These are phyloP conservation scores for Hesperia comma DNA, from an alignment of 2,888 invertebrate species.

Conservation along the genomic window DNA sequence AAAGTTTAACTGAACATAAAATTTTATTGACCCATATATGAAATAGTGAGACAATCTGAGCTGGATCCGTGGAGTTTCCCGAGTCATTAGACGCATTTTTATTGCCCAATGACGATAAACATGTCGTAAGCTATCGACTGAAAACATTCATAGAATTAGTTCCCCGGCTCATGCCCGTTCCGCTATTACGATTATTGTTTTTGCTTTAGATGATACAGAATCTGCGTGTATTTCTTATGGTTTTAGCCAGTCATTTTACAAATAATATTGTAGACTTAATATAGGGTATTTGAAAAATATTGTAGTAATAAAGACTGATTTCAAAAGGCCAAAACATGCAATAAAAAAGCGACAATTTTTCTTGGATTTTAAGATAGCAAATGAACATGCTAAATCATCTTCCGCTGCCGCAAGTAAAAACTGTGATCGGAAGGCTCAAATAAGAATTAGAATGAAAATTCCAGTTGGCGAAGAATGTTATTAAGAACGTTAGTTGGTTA, in stretches of 20 bases:
- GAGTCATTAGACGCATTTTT: conserved; percentile 82
- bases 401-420: too few species aligned
- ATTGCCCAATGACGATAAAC: conserved; percentile 81
- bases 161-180: conserved; percentile 51
- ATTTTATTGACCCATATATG: conserved; percentile 83
- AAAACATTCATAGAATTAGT: conserved; percentile 80
- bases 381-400: too few species aligned
- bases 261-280: too few species aligned
- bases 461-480: too few species aligned
- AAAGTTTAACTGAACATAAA: conserved; percentile 82
- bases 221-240: conserved; percentile 14
- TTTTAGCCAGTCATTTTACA: neutral
- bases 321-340: too few species aligned
- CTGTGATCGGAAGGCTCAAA: too few species aligned
- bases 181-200: conserved; percentile 73
- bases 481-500: too few species aligned
- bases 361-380: too few species aligned
- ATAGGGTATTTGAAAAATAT: too few species aligned
- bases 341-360: too few species aligned
- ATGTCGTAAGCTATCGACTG: conserved; percentile 81
- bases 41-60: conserved; percentile 79
- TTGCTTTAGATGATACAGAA: conserved; percentile 56
- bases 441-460: too few species aligned
- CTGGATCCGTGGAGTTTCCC: conserved; percentile 68
- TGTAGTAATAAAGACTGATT: too few species aligned